Evolutionary conservation across 2,888 invertebrate genomes (phyloP).

Genomic region (Branchellion lobata): DNA sequence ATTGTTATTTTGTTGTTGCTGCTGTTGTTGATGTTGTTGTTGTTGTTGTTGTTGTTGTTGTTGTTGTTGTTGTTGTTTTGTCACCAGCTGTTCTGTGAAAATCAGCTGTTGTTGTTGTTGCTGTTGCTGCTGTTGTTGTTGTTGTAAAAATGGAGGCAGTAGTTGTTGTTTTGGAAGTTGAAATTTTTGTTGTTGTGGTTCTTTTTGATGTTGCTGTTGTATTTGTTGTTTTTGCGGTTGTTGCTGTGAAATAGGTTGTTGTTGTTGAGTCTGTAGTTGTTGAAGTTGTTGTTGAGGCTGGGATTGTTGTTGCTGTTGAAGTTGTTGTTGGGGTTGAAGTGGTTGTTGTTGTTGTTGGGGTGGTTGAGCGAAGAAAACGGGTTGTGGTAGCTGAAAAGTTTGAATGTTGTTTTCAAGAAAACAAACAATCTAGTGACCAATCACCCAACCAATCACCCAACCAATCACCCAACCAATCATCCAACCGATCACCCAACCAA

Average conservation of each 20-base stretch:
- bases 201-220: not conserved
- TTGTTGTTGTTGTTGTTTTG: constrained; percentile 21
- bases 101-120: constrained; percentile 9
- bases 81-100: too few species aligned
- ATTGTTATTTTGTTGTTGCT: not conserved
- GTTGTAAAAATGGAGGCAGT: constrained; percentile 1
- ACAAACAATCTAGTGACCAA: too few species aligned
- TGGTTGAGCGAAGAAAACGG: not conserved
- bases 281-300: not conserved
- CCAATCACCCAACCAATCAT: not conserved
- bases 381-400: constrained; percentile 11
- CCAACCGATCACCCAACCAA: not conserved
- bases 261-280: not conserved
- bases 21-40: too few species aligned
- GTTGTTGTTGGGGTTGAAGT: not conserved
- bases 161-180: not conserved
- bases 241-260: not conserved
- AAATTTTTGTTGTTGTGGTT: constrained; percentile 9
- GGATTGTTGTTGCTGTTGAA: not conserved
- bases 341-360: not conserved
- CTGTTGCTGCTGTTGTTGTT: constrained; percentile 33
- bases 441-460: not conserved
- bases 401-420: not conserved
- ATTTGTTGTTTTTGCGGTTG: not conserved
- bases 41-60: too few species aligned